These are phyloP conservation scores for Pectinophora gossypiella DNA, from an alignment of 1,140 invertebrate species.

Conservation along the genomic window DNA sequence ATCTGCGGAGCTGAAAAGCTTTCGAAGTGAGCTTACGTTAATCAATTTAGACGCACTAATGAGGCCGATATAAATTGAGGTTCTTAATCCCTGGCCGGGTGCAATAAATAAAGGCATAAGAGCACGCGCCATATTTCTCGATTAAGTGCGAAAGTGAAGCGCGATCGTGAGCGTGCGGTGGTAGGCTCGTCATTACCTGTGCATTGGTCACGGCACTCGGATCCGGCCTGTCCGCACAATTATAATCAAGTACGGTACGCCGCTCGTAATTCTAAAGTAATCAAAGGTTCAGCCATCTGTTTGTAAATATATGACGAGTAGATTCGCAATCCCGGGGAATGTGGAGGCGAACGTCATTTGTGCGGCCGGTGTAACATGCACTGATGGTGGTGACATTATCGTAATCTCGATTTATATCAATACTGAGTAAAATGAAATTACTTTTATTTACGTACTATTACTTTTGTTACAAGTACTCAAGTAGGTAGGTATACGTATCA, in stretches of 20 bases:
- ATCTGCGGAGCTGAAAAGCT: not conserved
- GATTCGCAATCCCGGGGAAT: not conserved
- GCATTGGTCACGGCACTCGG: conserved; percentile 70
- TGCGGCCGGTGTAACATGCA: too few relatives aligned
- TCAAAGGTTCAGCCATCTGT: conserved; percentile 59
- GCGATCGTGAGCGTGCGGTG: conserved; percentile 19
- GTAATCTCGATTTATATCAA: conserved; percentile 4
- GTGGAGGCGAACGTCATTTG: not conserved
- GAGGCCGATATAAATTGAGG: conserved; percentile 61
- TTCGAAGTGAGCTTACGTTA: conserved; percentile 27
- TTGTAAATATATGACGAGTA: conserved; percentile 26
- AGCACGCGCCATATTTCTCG: conserved; percentile 68
- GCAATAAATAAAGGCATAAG: conserved; percentile 70
- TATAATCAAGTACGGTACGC: conserved; percentile 64
- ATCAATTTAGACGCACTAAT: conserved; percentile 61
- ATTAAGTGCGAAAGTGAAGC: conserved; percentile 68
- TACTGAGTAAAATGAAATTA: too few relatives aligned
- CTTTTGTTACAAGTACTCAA: too few relatives aligned
- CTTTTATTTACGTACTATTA: too few relatives aligned
- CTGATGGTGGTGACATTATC: not conserved
- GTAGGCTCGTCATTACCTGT: conserved; percentile 55
- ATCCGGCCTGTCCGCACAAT: conserved; percentile 63
- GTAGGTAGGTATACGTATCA: too few relatives aligned
- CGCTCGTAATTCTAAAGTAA: conserved; percentile 69
- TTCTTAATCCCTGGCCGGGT: conserved; percentile 53